These are phyloP conservation scores for Corythoichthys intestinalis DNA, from an alignment of 2,113 vertebrate genomes.

Conservation along the genomic window DNA sequence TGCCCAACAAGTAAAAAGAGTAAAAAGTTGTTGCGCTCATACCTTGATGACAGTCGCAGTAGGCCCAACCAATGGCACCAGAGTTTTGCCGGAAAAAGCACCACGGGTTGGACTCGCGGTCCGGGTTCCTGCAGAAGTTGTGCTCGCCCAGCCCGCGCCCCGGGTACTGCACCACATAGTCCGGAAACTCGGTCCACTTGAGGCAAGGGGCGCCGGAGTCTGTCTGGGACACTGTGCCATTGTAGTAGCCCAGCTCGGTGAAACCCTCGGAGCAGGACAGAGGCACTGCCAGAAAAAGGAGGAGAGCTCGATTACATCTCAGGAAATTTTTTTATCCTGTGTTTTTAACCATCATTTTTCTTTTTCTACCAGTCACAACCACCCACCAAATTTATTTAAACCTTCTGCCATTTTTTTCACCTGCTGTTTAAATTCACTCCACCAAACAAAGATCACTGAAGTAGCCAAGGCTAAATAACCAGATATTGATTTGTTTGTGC, in stretches of 20 bases:
- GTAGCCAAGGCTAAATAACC: too few species aligned
- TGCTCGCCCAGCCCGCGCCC: constrained; percentile 84
- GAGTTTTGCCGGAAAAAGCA: constrained; percentile 87
- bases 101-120: constrained; percentile 82
- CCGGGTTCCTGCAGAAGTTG: constrained; percentile 87
- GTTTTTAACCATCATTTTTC: neutral
- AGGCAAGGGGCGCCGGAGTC: constrained; percentile 80
- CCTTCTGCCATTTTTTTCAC: neutral
- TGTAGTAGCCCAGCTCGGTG: constrained; percentile 82
- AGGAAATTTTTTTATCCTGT: neutral
- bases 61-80: constrained; percentile 83
- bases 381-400: neutral
- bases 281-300: constrained; percentile 60
- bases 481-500: too few species aligned
- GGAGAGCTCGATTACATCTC: neutral
- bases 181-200: constrained; percentile 86
- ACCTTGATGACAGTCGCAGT: constrained; percentile 89
- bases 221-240: constrained; percentile 80
- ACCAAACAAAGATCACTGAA: too few species aligned
- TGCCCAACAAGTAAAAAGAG: too few species aligned
- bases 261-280: constrained; percentile 76
- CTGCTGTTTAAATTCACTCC: too few species aligned
- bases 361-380: too few species aligned
- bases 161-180: constrained; percentile 88
- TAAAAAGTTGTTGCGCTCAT: neutral